A percentile compares a stretch with the other conserved stretches of the same genome.
These are phyloP conservation scores for Erethizon dorsatum DNA, from an alignment of 2,797 vertebrate genomes.

Conservation along the genomic window DNA sequence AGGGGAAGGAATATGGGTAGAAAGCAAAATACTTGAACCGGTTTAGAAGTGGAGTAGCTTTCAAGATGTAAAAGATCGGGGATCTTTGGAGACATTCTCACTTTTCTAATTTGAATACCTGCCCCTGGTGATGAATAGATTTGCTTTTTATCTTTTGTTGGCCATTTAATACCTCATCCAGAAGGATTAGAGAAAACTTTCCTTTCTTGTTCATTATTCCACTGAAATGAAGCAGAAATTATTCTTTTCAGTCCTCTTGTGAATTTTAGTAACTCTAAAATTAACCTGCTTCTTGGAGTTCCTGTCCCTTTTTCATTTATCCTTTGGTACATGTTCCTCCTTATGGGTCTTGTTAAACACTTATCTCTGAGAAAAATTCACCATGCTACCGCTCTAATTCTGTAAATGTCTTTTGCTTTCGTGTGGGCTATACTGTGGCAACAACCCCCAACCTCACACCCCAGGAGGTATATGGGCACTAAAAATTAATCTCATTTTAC, in stretches of 20 bases:
- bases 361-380: background rate
- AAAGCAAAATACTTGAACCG: background rate
- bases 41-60: background rate
- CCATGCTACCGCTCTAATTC: background rate
- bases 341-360: conserved; percentile 45
- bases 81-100: background rate
- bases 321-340: background rate
- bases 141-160: conserved; percentile 54
- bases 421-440: background rate
- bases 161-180: background rate
- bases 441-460: conserved; percentile 2
- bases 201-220: conserved; percentile 3
- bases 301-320: conserved; percentile 15
- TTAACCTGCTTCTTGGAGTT: conserved; percentile 49
- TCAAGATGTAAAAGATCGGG: background rate
- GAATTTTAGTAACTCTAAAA: conserved; percentile 39
- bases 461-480: background rate
- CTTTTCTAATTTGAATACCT: conserved; percentile 50
- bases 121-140: conserved; percentile 4
- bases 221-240: conserved; percentile 1
- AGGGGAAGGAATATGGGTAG: background rate
- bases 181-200: background rate
- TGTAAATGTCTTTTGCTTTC: conserved; percentile 22
- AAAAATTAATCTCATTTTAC: background rate
- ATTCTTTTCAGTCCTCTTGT: conserved; percentile 39